Conservation (phyloP, 1,140 invertebrate genomes). For the Gonioctena quinquepunctata region DNA sequence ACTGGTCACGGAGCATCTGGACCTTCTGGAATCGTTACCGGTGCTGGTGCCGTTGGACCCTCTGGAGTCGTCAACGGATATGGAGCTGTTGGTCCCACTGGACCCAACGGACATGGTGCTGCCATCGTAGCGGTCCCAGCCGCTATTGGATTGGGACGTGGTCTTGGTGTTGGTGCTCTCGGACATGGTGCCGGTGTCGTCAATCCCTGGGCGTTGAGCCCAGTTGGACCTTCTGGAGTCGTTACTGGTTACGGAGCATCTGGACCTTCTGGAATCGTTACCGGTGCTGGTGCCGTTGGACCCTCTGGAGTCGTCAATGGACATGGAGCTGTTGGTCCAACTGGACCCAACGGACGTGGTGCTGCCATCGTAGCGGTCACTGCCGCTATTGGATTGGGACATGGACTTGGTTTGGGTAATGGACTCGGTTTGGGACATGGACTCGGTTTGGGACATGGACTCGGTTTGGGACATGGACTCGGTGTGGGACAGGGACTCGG, state of each 20-base stretch:
- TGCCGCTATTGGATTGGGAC: background rate
- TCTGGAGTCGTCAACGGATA: slow-evolving; percentile 10
- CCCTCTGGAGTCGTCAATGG: slow-evolving; percentile 9
- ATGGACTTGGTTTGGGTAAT: background rate
- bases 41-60: slow-evolving; percentile 9
- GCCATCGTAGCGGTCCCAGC: background rate
- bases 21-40: background rate
- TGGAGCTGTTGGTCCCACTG: slow-evolving; percentile 11
- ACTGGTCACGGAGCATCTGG: background rate
- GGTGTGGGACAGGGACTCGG: no score
- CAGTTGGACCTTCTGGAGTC: slow-evolving; percentile 7
- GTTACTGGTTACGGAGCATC: slow-evolving; percentile 3
- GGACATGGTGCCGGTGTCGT: slow-evolving; percentile 2
- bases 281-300: slow-evolving; percentile 9
- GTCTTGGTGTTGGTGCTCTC: background rate
- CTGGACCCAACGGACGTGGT: slow-evolving; percentile 5
- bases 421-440: no score
- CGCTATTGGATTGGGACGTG: background rate
- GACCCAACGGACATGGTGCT: slow-evolving; percentile 5
- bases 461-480: background rate
- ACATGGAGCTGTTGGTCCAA: slow-evolving; percentile 12
- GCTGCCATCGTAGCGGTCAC: background rate
- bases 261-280: slow-evolving; percentile 10
- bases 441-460: background rate
- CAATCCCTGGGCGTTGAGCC: background rate